Conservation (phyloP, 2,113 vertebrate species). For the Dicaeum eximium region DNA sequence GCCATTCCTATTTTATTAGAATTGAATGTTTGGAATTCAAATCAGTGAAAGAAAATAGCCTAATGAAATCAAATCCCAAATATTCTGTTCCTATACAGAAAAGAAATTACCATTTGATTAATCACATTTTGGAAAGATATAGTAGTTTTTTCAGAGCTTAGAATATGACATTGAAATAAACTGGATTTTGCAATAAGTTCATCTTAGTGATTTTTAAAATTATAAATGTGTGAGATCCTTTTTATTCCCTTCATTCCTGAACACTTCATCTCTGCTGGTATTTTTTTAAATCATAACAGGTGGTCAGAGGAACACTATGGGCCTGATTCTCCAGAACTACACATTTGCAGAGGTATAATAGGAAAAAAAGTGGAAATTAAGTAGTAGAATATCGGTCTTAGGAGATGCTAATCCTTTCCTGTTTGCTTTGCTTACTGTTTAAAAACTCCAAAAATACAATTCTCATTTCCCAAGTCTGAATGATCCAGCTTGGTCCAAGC, state of each 20-base stretch:
- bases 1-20: background rate
- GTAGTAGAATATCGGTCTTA: background rate
- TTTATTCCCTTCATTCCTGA: background rate
- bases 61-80: background rate
- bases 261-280: background rate
- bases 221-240: background rate
- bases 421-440: background rate
- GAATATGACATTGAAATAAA: background rate
- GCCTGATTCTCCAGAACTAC: background rate
- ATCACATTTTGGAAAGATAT: background rate
- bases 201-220: background rate
- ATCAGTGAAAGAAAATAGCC: background rate
- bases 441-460: background rate
- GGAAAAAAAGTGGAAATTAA: background rate
- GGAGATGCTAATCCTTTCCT: background rate
- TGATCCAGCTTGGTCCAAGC: background rate
- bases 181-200: background rate
- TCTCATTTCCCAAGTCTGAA: background rate
- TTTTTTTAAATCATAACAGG: background rate
- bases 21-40: background rate
- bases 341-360: background rate
- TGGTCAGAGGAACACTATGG: background rate
- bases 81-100: background rate
- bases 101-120: background rate
- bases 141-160: background rate